A percentile compares a stretch with the other conserved stretches of the same genome.
Conservation (phyloP, 2,888 invertebrate genomes). For the Antitype chi region DNA sequence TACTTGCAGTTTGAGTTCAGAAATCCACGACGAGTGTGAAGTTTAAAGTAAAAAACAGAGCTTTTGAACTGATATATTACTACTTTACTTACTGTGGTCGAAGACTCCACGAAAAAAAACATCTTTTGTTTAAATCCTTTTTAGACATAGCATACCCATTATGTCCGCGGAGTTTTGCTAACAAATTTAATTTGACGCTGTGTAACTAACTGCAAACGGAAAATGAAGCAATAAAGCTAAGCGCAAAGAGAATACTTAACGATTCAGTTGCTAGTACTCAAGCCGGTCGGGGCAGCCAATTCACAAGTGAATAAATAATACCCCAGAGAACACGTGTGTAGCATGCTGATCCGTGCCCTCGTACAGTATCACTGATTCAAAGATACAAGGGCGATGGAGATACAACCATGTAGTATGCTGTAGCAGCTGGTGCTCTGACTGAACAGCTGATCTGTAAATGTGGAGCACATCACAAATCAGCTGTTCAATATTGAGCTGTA, state of each 20-base stretch:
- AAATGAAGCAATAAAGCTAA: not conserved
- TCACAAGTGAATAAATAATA: conserved; percentile 24
- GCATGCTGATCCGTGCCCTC: conserved; percentile 26
- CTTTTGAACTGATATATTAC: too few species aligned
- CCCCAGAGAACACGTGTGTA: conserved; percentile 1
- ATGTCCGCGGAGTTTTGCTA: too few species aligned
- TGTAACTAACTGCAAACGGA: not conserved
- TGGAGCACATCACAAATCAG: not conserved
- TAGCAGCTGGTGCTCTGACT: not conserved
- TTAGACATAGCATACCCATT: too few species aligned
- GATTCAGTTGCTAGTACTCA: conserved; percentile 16
- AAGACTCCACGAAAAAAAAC: too few species aligned
- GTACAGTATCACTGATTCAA: not conserved
- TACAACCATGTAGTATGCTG: not conserved
- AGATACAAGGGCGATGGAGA: conserved; percentile 8
- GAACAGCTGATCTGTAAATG: too few species aligned
- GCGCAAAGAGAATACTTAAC: not conserved
- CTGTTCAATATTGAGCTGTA: not conserved
- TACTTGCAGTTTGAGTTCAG: too few species aligned
- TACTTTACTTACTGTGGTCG: too few species aligned
- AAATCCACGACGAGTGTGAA: too few species aligned
- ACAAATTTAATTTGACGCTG: too few species aligned
- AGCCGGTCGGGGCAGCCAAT: conserved; percentile 4
- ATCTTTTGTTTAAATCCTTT: too few species aligned
- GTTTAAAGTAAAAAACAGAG: too few species aligned